Conservation (phyloP, 2,888 invertebrate species). For the Dryomyza anilis region DNA sequence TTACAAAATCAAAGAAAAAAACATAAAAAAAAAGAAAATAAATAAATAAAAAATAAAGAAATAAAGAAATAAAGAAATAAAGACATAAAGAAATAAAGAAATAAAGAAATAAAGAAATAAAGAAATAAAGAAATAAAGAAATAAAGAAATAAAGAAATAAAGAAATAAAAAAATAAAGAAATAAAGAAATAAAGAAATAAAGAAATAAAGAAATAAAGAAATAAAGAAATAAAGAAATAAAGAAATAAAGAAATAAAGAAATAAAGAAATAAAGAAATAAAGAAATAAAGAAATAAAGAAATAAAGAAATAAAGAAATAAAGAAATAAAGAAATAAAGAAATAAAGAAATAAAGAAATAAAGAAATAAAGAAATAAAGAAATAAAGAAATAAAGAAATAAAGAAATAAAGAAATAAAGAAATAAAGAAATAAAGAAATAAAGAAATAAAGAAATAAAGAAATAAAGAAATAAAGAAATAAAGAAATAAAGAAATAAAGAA, state of each 20-base stretch:
- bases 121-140: not conserved
- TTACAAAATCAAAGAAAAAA: not conserved
- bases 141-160: not conserved
- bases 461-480: no score
- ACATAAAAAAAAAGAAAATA: not conserved
- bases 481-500: no score
- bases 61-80: not conserved
- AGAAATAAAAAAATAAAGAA: not conserved
- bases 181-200: not conserved
- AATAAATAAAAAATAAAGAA: not conserved
- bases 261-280: not conserved
- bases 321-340: not conserved
- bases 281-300: not conserved
- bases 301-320: not conserved
- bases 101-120: not conserved
- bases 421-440: no score
- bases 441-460: no score
- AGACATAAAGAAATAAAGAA: not conserved
- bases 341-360: not conserved
- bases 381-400: no score
- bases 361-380: not conserved
- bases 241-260: not conserved
- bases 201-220: not conserved
- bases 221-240: not conserved
- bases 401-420: no score